Conservation (phyloP, 2,113 vertebrate genomes). For the Nesoenas mayeri region DNA sequence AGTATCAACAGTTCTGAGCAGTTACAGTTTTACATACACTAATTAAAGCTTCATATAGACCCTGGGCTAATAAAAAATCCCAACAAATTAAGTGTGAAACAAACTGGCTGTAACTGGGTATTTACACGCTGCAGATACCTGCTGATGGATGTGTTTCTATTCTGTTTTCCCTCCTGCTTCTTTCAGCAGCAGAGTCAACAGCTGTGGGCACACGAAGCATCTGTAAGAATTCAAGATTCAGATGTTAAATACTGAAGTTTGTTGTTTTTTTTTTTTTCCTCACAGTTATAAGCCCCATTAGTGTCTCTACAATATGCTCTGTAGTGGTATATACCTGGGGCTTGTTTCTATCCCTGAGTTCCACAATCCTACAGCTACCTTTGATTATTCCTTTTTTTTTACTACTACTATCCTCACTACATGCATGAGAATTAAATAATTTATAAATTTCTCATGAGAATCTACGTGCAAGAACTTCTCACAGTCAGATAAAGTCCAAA, state of each 20-base stretch:
- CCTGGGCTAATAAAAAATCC: conserved; percentile 2
- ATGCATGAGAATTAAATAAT: neutral
- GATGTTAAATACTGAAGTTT: conserved; percentile 18
- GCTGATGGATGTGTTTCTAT: neutral
- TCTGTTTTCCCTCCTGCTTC: neutral
- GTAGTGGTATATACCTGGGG: neutral
- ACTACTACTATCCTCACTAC: neutral
- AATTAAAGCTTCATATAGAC: conserved; percentile 17
- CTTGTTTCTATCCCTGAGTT: conserved; percentile 1
- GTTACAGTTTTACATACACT: neutral
- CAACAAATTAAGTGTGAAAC: neutral
- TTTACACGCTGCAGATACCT: neutral
- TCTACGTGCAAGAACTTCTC: neutral
- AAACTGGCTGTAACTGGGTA: neutral
- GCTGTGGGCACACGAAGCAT: neutral
- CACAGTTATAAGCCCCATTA: neutral
- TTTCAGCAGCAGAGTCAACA: conserved; percentile 16
- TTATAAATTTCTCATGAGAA: neutral
- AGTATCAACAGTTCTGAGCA: neutral
- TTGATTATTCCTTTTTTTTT: neutral
- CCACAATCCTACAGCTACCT: neutral
- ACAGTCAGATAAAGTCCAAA: neutral
- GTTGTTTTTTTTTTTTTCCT: neutral
- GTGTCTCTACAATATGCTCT: neutral
- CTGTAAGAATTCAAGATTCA: conserved; percentile 11